A percentile compares a stretch with the other conserved stretches of the same genome.
These are phyloP conservation scores for Cricetomys ansorgei DNA, from an alignment of 2,113 vertebrate genomes.

Conservation along the genomic window DNA sequence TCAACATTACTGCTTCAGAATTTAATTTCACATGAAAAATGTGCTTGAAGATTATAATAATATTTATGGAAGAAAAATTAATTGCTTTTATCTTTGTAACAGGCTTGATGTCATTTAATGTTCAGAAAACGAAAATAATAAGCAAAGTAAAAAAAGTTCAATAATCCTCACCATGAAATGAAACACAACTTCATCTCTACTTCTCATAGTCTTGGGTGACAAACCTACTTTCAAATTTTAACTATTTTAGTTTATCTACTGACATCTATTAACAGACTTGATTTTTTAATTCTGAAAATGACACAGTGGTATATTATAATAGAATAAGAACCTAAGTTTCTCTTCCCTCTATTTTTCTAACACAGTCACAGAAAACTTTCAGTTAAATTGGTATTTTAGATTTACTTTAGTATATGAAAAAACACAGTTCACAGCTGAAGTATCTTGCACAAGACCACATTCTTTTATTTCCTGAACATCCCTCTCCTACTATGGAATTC, in stretches of 20 bases:
- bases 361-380: not conserved
- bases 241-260: not conserved
- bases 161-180: not conserved
- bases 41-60: constrained; percentile 19
- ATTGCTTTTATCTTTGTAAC: constrained; percentile 3
- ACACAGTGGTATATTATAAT: not conserved
- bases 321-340: not conserved
- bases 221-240: not conserved
- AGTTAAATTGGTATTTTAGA: not conserved
- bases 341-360: not conserved
- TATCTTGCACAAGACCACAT: not conserved
- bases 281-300: constrained; percentile 59
- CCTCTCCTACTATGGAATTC: not conserved
- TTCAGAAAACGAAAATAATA: constrained; percentile 46
- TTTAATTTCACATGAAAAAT: constrained; percentile 49
- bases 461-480: not conserved
- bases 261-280: constrained; percentile 3
- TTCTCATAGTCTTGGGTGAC: not conserved
- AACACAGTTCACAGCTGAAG: not conserved
- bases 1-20: constrained; percentile 15
- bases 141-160: not conserved
- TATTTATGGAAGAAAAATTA: constrained; percentile 10
- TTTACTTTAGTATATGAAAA: not conserved
- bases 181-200: not conserved
- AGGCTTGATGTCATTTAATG: not conserved